Evolutionary conservation across 1,140 invertebrate species (phyloP), one percentile per base, ranked within the genome.

Genomic region (Fragariocoptes setiger): DNA sequence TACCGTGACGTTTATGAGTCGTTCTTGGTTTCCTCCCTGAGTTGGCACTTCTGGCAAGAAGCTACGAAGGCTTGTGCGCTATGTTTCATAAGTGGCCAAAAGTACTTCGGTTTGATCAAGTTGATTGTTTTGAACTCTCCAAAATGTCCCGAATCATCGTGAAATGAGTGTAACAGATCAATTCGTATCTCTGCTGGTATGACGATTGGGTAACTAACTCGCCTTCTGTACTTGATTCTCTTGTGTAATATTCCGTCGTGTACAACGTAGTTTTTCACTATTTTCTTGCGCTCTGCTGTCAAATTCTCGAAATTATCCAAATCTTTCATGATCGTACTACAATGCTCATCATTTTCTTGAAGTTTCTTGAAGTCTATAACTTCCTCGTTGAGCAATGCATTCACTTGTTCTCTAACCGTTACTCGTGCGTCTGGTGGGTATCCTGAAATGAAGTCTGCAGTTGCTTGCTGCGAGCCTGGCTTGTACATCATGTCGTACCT

Each of bases 61-160:
- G 8, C 4, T 2, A 44, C 3, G 3, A 21, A 35, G 2, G 2
- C n/a, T 13, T 44, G 21, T 1, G 41, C 2, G 4, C 41, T 16
- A 2, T 41, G 20, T 20, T 15, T 31, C 39, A 42, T 22, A 13
- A 21, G 2, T 15, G 44, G 44, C 44, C 44, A 45, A 15, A 15
- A 45, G 25, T 22, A 45, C n/a, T 35, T 16, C 31, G 19, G 15
- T 2, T 18, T 38, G 8, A 45, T 2, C 12, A 14, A n/a, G 15
- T 39, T 42, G 12, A 8, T 3, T 3, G 35, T 39, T 21, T 45
- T 45, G 3, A 16, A 14, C 18, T 37, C 5, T 1, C 44, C 41
- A 14, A 45, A 36, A 40, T 45, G 44, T 17, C 42, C 42, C 8
- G 39, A 2, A 15, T 45, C 31, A 16, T 43, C 42, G 19, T 43